Base-by-base conservation (phyloP, 2,797 vertebrate genomes). In the Sorex maritimensis region DNA sequence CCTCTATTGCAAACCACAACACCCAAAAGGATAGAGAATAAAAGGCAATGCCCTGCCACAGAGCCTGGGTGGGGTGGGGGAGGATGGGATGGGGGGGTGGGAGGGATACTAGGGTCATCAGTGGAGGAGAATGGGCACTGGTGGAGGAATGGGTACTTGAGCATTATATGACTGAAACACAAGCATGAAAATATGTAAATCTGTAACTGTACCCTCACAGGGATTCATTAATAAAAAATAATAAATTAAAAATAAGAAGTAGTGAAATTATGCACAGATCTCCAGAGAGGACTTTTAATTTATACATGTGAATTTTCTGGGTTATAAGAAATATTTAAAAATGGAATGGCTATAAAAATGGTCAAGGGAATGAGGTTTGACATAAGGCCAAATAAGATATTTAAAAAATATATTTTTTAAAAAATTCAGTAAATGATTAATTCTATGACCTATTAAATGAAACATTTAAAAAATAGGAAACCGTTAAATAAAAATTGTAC, bases 391-490 rank as follows among this genome's bases (percentile, higher is more conserved):
- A 65, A 55, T 4, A 75, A 34, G 23, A 88, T 52, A 19, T 52
- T 65, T 61, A 13, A 19, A 81, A 69, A 68, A 68, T 6, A n/a
- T n/a, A n/a, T 68, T n/a, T 28, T 34, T 34, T 14, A 30, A 68
- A 68, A 30, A 68, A 67, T 67, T 52, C 65, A 67, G 65, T 30
- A 68, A 68, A 52, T 49, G 26, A 28, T 68, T 82, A 65, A 6
- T 77, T 44, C 15, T 84, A 74, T 21, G 65, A 78, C 81, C 11
- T 91, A 72, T 61, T 85, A 68, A 63, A 71, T 75, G 63, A 79
- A 55, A 12, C 5, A 38, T 72, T 88, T 85, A 44, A 84, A 78
- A 71, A 74, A 79, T 72, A 68, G 13, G 77, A 84, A 91, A 30
- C 1, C 17, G 61, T 78, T 69, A 74, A 58, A 10, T 87, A 87